Evolutionary conservation across 2,113 vertebrate genomes (phyloP).

Genomic region (Callocephalon fimbriatum): DNA sequence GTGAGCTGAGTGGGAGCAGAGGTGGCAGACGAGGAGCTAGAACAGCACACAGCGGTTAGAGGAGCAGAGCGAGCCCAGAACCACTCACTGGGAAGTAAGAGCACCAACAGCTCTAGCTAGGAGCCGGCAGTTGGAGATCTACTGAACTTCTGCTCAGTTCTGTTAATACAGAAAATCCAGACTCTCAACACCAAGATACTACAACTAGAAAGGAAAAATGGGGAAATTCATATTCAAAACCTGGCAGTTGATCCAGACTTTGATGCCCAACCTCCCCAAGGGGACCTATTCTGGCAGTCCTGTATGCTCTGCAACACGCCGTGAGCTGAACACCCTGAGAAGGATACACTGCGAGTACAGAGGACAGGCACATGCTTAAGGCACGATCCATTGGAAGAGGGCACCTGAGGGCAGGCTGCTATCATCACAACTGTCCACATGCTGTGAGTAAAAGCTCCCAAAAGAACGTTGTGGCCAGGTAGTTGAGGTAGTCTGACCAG

Average conservation of each 20-base stretch:
- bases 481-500: background rate
- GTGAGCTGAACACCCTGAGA: background rate
- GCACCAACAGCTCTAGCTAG: conserved; percentile 30
- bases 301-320: background rate
- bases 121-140: background rate
- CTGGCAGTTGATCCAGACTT: background rate
- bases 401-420: background rate
- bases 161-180: conserved; percentile 6
- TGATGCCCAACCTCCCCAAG: background rate
- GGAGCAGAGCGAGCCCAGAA: background rate
- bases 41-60: background rate
- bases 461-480: background rate
- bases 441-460: background rate
- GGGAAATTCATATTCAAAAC: background rate
- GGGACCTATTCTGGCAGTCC: background rate
- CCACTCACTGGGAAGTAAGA: background rate
- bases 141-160: background rate
- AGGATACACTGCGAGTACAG: rapidly evolving
- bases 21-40: background rate
- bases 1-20: background rate
- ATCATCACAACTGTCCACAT: background rate
- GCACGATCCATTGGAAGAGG: rapidly evolving
- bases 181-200: background rate
- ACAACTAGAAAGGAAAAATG: background rate
- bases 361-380: background rate